Percentiles rank a stretch among this genome's conserved stretches.
Evolutionary conservation across 2,113 vertebrate species (phyloP).

Genomic region (Tretioscincus oriximinensis): DNA sequence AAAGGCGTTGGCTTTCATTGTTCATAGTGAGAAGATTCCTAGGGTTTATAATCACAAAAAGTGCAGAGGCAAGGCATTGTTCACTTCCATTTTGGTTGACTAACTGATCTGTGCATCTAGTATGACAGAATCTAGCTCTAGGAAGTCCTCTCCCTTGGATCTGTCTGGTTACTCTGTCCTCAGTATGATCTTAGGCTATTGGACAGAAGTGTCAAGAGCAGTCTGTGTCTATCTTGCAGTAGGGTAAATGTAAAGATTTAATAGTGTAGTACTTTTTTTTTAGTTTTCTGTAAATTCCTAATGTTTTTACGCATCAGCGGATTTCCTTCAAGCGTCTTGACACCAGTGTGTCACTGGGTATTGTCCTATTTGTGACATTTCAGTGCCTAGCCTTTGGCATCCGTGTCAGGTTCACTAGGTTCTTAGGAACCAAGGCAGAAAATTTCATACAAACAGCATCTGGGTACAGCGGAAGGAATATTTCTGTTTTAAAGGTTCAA

Average conservation of each 20-base stretch:
- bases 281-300: conserved; percentile 21
- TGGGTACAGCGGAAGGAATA: too few species aligned
- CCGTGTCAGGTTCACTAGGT: not conserved
- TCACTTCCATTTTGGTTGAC: not conserved
- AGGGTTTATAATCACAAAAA: conserved; percentile 9
- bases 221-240: conserved; percentile 8
- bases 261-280: not conserved
- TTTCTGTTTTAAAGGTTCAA: not conserved
- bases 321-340: conserved; percentile 25
- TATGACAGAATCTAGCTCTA: conserved; percentile 23
- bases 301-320: conserved; percentile 29
- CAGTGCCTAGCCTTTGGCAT: conserved; percentile 16
- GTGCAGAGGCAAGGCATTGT: not conserved
- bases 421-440: not conserved
- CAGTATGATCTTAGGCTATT: conserved; percentile 13
- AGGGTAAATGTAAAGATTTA: conserved; percentile 18
- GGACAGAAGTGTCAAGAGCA: conserved; percentile 43
- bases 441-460: not conserved
- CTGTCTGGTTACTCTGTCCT: conserved; percentile 30
- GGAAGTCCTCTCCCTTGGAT: conserved; percentile 26
- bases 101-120: not conserved
- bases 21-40: not conserved
- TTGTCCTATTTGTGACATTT: conserved; percentile 18
- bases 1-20: conserved; percentile 10
- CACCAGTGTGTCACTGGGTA: conserved; percentile 24